Evolutionary conservation across 1,140 invertebrate species (phyloP).

Genomic region (Colletes latitarsis): DNA sequence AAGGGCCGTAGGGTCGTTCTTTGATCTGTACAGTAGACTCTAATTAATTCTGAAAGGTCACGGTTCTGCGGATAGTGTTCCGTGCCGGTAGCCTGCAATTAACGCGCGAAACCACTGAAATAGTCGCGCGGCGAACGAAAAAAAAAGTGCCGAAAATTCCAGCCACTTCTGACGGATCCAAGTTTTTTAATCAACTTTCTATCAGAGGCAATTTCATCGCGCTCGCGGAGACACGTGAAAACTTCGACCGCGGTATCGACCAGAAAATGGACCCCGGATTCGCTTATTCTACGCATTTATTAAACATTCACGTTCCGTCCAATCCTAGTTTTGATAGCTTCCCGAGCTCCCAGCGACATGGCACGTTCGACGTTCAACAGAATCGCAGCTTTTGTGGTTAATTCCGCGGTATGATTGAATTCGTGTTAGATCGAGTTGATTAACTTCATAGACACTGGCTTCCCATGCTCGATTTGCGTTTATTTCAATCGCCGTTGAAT

Average conservation of each 20-base stretch:
- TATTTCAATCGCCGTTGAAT: too few relatives aligned
- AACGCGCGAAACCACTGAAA: not conserved
- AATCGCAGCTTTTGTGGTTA: not conserved
- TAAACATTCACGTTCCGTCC: conserved; percentile 4
- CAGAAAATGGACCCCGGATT: conserved; percentile 15
- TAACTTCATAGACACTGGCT: not conserved
- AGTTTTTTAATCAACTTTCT: not conserved
- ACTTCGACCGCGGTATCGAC: conserved; percentile 6
- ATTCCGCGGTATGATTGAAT: conserved; percentile 6
- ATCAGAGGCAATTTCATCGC: not conserved
- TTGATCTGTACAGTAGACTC: conserved; percentile 1
- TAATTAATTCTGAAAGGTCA: conserved; percentile 13
- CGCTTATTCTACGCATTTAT: conserved; percentile 9
- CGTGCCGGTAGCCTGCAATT: not conserved
- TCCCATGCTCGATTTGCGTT: too few relatives aligned
- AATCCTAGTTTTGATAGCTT: conserved; percentile 15
- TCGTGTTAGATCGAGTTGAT: not conserved
- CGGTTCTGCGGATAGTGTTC: not conserved
- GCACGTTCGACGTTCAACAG: not conserved
- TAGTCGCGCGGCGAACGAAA: not conserved
- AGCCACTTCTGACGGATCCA: not conserved
- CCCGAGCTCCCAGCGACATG: not conserved
- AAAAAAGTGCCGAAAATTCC: not conserved
- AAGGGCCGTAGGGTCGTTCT: not conserved
- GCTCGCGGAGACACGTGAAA: not conserved